Conservation (phyloP, 2,797 vertebrate genomes). For the Tragopan temminckii region DNA sequence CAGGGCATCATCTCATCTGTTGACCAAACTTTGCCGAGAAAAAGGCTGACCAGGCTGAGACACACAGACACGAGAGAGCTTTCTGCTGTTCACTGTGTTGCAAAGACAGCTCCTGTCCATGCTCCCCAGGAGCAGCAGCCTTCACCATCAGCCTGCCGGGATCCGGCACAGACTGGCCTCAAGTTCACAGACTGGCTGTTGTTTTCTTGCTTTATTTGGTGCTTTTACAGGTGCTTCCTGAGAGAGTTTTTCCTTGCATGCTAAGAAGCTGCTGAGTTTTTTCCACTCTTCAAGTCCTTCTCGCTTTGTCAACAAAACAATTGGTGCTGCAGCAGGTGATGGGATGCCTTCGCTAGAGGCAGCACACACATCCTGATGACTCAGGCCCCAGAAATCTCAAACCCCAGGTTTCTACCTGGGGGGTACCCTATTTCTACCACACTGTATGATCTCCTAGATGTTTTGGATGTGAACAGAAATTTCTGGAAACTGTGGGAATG, state of each 20-base stretch:
- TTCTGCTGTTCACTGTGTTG: background rate
- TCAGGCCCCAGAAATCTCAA: background rate
- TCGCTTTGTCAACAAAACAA: background rate
- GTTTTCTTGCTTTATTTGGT: background rate
- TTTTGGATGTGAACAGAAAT: background rate
- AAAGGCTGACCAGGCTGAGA: background rate
- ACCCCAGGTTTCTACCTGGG: no score
- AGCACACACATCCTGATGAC: background rate
- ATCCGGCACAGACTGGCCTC: background rate
- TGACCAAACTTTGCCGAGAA: background rate
- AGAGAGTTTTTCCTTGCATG: background rate
- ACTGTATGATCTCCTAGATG: rapidly evolving
- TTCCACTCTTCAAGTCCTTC: background rate
- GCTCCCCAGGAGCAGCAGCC: rapidly evolving
- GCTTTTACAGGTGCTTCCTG: conserved; percentile 42
- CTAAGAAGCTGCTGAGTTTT: background rate
- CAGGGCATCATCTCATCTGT: background rate
- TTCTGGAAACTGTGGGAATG: background rate
- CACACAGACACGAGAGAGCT: background rate
- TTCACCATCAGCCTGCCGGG: background rate
- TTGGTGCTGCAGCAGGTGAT: rapidly evolving
- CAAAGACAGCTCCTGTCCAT: background rate
- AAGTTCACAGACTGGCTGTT: background rate
- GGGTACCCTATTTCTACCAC: background rate
- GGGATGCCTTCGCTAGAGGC: background rate